Percentiles rank a stretch among this genome's conserved stretches.
These are phyloP conservation scores for Artemia franciscana DNA, from an alignment of 1,140 invertebrate species.

Conservation along the genomic window DNA sequence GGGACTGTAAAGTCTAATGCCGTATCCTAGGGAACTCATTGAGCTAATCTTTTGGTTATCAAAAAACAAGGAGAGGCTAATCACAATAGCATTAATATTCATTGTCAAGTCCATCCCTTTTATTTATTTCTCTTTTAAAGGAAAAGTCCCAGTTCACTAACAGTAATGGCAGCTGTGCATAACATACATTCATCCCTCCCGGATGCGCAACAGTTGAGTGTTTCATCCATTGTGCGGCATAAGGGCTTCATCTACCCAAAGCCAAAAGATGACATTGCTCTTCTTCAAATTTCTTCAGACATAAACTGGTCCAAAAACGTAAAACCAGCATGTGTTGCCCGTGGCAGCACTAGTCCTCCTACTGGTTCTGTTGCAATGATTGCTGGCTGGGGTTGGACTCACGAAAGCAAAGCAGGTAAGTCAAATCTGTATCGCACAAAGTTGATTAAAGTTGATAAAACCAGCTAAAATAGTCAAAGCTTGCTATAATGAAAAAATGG, in stretches of 20 bases:
- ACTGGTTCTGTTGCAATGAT: background rate
- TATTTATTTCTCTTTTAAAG: too few species aligned
- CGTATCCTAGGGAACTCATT: too few species aligned
- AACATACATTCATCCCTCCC: background rate
- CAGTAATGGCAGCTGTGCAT: background rate
- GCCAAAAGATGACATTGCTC: background rate
- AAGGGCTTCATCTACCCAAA: background rate
- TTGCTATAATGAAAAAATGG: too few species aligned
- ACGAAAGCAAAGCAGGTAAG: background rate
- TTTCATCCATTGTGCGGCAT: background rate
- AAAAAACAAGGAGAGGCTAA: too few species aligned
- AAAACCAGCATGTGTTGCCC: background rate
- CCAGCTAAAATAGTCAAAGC: too few species aligned
- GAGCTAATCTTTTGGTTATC: too few species aligned
- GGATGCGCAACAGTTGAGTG: background rate
- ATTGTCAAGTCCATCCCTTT: too few species aligned
- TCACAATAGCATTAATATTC: too few species aligned
- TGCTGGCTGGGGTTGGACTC: background rate
- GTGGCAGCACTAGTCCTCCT: background rate
- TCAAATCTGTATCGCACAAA: too few species aligned
- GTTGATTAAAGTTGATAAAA: too few species aligned
- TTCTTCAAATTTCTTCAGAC: background rate
- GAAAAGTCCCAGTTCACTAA: background rate
- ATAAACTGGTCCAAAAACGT: background rate
- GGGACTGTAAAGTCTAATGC: too few species aligned